Conservation (phyloP, 2,113 vertebrate species). For the Brienomyrus brachyistius region DNA sequence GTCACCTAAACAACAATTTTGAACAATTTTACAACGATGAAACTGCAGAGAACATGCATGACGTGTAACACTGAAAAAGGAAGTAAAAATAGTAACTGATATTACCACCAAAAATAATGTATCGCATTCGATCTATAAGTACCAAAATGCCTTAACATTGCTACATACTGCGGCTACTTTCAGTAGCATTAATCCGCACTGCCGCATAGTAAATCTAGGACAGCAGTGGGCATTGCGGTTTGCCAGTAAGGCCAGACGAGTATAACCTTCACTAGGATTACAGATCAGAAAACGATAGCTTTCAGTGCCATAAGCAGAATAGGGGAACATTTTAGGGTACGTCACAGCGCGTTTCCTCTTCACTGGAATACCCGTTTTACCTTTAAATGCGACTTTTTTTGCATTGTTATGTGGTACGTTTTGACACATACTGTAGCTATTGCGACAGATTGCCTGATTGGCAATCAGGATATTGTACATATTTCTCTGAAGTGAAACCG, state of each 20-base stretch:
- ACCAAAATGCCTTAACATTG: not conserved
- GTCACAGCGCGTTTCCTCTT: not conserved
- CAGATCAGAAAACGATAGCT: not conserved
- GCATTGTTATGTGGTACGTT: not conserved
- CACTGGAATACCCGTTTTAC: not conserved
- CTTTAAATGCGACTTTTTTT: not conserved
- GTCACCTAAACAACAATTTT: not conserved
- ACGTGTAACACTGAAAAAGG: not conserved
- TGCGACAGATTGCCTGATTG: not conserved
- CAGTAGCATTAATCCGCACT: not conserved
- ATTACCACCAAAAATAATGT: not conserved
- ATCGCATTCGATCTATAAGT: not conserved
- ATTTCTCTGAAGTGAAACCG: not conserved
- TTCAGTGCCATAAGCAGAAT: not conserved
- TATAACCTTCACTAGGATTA: not conserved
- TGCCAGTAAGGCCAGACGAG: not conserved
- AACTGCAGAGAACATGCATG: not conserved
- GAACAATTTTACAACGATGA: not conserved
- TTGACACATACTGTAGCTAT: not conserved
- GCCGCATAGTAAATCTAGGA: constrained; percentile 2
- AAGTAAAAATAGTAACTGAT: not conserved
- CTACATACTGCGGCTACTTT: not conserved
- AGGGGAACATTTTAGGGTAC: not conserved
- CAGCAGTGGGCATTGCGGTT: not conserved
- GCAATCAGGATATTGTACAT: not conserved